Base-by-base conservation (phyloP, 2,113 vertebrate species). In the Tachuris rubrigastra region DNA sequence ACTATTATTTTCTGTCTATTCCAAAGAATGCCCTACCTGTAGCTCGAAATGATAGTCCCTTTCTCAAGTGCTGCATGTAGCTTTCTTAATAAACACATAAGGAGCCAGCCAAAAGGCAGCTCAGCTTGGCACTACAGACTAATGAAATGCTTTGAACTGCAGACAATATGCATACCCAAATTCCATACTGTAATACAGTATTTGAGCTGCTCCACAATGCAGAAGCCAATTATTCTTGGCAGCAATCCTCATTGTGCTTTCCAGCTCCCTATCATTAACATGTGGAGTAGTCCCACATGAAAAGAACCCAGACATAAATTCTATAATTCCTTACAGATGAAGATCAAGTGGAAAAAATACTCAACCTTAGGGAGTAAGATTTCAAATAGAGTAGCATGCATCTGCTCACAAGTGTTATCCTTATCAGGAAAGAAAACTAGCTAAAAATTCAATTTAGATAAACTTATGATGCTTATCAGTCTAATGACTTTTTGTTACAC, bases 181-280 rank as follows among this genome's bases (percentile, higher is more conserved):
- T 96, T 97, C 95, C 85, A 97, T 76, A 95, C 82, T 96, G 95
- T 19, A 60, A 96, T 89, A 93, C 25, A 97, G 87, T 93, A 97
- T 97, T 97, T 97, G 96, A 97, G 85, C 87, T 96, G 84, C 72
- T 98, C 91, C 90, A 95, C 93, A 97, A 93, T 73, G 90, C 88
- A 96, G 85, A 97, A 98, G 92, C 95, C 97, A 95, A 86, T 97
- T 98, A 97, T 96, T 97, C 94, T 96, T 98, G 97, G 96, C 96
- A 97, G 41, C 8, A 9, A 96, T 85, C 83, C 81, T 91, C 86
- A 85, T 88, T 55, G 22, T 23, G 74, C 89, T 82, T 83, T 97
- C 96, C 95, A 97, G 49, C 85, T 96, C 60, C 66, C 84, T 93
- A 96, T 94, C 95, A 87, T 92, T 97, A 91, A 96, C 74, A 97